Evolutionary conservation across 2,113 vertebrate species (phyloP), one percentile per base, ranked within the genome.

Genomic region (Psittacus erithacus): DNA sequence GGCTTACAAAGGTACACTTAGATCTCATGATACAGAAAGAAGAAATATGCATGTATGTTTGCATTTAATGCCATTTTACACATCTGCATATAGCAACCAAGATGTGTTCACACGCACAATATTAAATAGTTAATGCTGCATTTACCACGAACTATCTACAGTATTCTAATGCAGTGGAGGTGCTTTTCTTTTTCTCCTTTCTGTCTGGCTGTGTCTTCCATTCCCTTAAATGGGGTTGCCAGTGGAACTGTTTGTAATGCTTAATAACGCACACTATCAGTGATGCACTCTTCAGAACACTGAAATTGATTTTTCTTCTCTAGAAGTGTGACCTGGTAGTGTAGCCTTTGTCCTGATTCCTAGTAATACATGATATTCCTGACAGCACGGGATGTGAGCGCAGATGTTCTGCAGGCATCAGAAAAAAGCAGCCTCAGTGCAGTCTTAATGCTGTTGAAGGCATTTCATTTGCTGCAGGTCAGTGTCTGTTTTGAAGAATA

Each of bases 291-390:
- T 73, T 87, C 74, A 69, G 92, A 91, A 89, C 64, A 50, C 69
- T 52, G 77, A 59, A 84, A 92, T 93, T 62, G 92, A 91, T 95
- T 97, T 93, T 93, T 86, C 74, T 92, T 62, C 83, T 92, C 41
- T 82, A 17, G 89, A 92, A 93, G 62, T 33, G 49, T 92, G 83
- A 79, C 91, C 88, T 89, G 59, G 65, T 81, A 82, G 70, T 1
- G 74, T 31, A 93, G 81, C 77, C 86, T 95, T 93, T 92, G 86
- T 94, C 91, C 92, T 84, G 19, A 53, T 2, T 44, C 86, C 77
- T 82, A 50, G 69, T 77, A 80, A 69, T 82, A 87, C 13, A 43
- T 31, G 28, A 49, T 91, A 86, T 76, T 92, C 92, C 88, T 85
- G 81, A 79, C 88, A 71, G 93, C 88, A 49, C 4, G 49, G 80